Percentiles rank a stretch among this genome's conserved stretches.
Evolutionary conservation across 2,113 vertebrate genomes (phyloP).

Genomic region (Apistogramma diplotaenia): DNA sequence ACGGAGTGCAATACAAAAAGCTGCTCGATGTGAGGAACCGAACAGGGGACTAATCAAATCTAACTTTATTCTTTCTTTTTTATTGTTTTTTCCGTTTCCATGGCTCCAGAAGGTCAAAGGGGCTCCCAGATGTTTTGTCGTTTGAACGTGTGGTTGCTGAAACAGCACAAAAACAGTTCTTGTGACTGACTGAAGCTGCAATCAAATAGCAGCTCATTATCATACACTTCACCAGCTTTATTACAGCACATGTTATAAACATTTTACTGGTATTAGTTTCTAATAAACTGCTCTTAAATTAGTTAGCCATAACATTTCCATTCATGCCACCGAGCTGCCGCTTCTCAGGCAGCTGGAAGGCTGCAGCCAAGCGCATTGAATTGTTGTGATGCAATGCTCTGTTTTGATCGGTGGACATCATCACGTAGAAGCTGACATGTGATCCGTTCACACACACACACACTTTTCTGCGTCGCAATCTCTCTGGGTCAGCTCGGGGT

Average conservation of each 20-base stretch:
- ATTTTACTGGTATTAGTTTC: constrained; percentile 4
- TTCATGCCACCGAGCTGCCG: not conserved
- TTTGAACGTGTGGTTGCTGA: not conserved
- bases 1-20: not conserved
- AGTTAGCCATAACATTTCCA: constrained; percentile 4
- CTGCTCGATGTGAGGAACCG: not conserved
- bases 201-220: constrained; percentile 15
- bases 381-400: constrained; percentile 54
- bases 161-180: not conserved
- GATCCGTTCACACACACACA: constrained; percentile 27
- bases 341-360: constrained; percentile 3
- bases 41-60: too few species aligned
- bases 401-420: constrained; percentile 63
- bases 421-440: constrained; percentile 42
- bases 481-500: constrained; percentile 18
- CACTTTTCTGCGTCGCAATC: not conserved
- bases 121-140: not conserved
- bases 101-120: not conserved
- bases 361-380: constrained; percentile 30
- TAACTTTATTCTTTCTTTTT: too few species aligned
- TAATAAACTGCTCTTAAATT: constrained; percentile 5
- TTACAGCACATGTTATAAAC: not conserved
- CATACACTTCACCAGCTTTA: not conserved
- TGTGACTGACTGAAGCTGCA: not conserved
- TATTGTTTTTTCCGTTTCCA: not conserved